phyloP scores from a whole-genome alignment of 2,113 vertebrate species.

The Physeter macrocephalus region DNA sequence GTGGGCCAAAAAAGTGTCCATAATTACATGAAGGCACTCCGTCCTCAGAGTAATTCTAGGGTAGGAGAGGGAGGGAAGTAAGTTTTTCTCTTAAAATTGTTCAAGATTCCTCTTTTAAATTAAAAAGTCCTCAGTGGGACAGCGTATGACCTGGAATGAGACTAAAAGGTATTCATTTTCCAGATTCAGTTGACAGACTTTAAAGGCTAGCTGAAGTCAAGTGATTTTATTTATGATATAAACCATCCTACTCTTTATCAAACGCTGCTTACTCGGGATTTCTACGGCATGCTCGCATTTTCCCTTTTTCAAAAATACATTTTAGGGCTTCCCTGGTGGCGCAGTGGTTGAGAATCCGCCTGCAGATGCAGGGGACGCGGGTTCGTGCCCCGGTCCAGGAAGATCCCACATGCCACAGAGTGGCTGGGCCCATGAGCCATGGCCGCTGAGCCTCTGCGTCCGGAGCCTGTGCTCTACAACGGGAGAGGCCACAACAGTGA shows the following conservation, averaged over 20 bases:
- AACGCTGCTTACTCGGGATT: neutral
- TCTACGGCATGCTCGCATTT: neutral
- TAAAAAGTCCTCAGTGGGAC: constrained; percentile 15
- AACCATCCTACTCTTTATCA: neutral
- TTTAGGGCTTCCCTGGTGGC: too few relatives aligned
- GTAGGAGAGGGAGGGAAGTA: neutral
- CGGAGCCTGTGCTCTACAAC: too few relatives aligned
- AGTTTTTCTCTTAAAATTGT: constrained; percentile 59
- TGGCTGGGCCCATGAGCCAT: too few relatives aligned
- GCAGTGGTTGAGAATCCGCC: too few relatives aligned
- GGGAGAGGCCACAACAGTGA: too few relatives aligned
- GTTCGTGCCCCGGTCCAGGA: too few relatives aligned
- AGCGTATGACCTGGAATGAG: neutral
- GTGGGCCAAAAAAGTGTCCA: constrained; percentile 1
- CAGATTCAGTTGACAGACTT: constrained; percentile 13
- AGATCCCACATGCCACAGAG: too few relatives aligned
- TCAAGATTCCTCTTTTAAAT: constrained; percentile 56
- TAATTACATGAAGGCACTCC: constrained; percentile 47
- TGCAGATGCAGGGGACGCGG: too few relatives aligned
- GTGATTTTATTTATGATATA: constrained; percentile 30
- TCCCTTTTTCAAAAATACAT: neutral
- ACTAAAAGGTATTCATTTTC: constrained; percentile 24
- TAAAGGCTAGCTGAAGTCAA: neutral
- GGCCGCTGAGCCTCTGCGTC: too few relatives aligned
- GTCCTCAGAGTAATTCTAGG: constrained; percentile 29